Base-by-base conservation (phyloP, 37 sponge, comb jelly and placozoan genomes). In the Theonella swinhoei region DNA sequence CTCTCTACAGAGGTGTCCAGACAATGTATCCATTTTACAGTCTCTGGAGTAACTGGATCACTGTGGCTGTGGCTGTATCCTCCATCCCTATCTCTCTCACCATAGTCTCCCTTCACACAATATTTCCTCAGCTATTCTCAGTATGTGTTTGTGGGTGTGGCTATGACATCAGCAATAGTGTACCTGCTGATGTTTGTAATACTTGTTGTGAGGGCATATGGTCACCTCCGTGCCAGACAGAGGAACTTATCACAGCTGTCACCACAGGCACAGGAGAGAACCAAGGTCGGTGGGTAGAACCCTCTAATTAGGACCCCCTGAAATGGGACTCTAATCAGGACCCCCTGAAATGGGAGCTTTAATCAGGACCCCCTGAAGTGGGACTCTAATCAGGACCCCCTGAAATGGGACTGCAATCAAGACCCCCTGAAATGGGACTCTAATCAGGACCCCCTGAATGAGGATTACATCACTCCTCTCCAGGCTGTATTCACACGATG, bases 51-150 rank as follows among this genome's bases (percentile, higher is more conserved):
- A 85, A 64, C 62, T 42, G 42, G 28, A 42, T 75, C 7, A 72
- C 86, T 38, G 29, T 24, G 7, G 32, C 37, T 17, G 22, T 93
- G 11, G 90, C 90, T 79, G 93, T 93, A 89, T 85, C 88, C 70
- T 54, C 39, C 43, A 14, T 72, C 9, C 3, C 34, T 11, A 35
- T 75, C 26, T 40, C 60, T 47, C 14, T 14, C 54, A 47, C 14
- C 54, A 17, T 47, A 14, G 14, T 14, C 7, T 47, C 14, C 14
- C 14, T 17, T 17, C 7, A 47, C 54, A 17, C 54, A 17, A 14
- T 47, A 14, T 47, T 47, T 47, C 54, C 54, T 35, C 7, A 36
- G 38, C 23, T 23, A 11, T 35, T 36, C 1, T 23, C 58, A 87
- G 87, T 65, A 42, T 17, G 42, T 64, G 26, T 87, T 87, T 33